A percentile compares a stretch with the other conserved stretches of the same genome.
Conservation (phyloP, 1,140 invertebrate genomes). For the Eciton burchellii region DNA sequence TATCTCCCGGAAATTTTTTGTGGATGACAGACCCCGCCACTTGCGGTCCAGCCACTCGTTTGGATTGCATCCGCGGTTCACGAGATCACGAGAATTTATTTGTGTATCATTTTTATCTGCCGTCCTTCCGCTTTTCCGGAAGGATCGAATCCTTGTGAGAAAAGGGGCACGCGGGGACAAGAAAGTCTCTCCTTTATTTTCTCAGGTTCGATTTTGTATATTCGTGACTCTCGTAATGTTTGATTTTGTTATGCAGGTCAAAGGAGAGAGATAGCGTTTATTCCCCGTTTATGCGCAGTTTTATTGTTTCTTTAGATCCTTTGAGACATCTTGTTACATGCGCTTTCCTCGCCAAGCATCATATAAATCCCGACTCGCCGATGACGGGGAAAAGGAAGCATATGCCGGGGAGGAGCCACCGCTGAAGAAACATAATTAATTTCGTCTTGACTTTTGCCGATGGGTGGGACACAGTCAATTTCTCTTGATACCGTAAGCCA, state of each 20-base stretch:
- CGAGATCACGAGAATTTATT: no score
- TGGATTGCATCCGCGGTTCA: background rate
- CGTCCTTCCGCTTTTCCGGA: background rate
- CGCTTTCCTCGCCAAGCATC: slow-evolving; percentile 5
- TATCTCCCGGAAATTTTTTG: slow-evolving; percentile 65
- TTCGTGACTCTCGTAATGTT: background rate
- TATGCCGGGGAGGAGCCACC: slow-evolving; percentile 25
- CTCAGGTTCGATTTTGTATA: slow-evolving; percentile 3
- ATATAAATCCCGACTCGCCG: slow-evolving; percentile 40
- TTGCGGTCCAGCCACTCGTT: background rate
- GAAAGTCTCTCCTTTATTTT: background rate
- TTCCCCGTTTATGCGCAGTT: background rate
- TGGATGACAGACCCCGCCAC: background rate
- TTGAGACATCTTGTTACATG: background rate
- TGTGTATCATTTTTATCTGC: background rate
- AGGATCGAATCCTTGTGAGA: background rate
- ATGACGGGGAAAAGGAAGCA: slow-evolving; percentile 47
- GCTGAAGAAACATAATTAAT: slow-evolving; percentile 61
- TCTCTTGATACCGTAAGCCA: slow-evolving; percentile 62
- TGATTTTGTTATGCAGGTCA: background rate
- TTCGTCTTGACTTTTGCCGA: slow-evolving; percentile 57
- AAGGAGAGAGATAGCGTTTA: no score
- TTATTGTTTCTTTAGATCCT: background rate
- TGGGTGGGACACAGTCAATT: slow-evolving; percentile 61
- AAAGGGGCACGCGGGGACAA: background rate